Base-by-base conservation (phyloP, 64 coral and sea anemone genomes). In the Trachythela sp. region DNA sequence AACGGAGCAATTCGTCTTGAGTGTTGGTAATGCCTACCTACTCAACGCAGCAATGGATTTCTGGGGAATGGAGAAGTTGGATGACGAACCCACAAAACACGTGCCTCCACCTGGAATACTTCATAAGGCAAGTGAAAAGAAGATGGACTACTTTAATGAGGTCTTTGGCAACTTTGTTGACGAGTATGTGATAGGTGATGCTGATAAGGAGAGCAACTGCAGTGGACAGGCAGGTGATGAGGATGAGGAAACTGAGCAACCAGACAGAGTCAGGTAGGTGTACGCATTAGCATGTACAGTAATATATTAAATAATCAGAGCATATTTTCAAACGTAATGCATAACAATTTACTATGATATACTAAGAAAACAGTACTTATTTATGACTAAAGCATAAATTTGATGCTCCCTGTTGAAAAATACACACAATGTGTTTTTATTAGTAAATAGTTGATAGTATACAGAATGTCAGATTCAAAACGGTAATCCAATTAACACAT, bases 1-100 rank as follows among this genome's bases (percentile, higher is more conserved):
- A 41, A 92, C 89, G 31, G 89, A 94, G 56, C 86, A 89, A 35
- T 68, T 92, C 54, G 86, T 92, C 71, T 22, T 92, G 15, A 94
- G 90, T 84, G 87, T 94, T 26, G 90, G 93, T 30, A 84, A 35
- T 70, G 24, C 90, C 13, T 87, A 87, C 49, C 91, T 89, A 30
- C 64, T 89, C 20, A 54, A 85, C 86, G 86, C 90, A 33, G 93
- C 83, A 0, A 43, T 94, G 6, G 14, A 49, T 17, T 87, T 92
- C 58, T 94, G 88, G 88, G 90, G 84, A 9, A 94, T 94, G 84
- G n/a, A 87, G 33, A 83, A 9, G 1, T 0, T 92, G 7, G 60
- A 94, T 1, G 93, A 92, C 35, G 0, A 22, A 17, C 93, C 89
- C 9, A 48, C 45, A 75, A 26, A 40, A 41, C 29, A 94, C 45